Evolutionary conservation across 2,888 invertebrate genomes (phyloP).

Genomic region (Endotricha flammealis): DNA sequence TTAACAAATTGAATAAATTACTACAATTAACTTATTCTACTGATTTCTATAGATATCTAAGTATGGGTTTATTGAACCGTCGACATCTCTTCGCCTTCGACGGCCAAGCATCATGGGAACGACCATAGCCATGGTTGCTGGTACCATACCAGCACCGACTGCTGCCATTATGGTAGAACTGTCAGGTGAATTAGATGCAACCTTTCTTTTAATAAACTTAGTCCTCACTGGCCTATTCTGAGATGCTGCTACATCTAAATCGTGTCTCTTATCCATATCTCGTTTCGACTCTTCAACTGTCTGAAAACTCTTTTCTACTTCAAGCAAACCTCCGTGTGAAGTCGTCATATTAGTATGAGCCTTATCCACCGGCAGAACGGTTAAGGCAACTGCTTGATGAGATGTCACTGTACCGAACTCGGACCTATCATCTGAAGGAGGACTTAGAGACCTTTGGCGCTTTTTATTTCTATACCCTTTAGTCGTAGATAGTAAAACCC

Average conservation of each 20-base stretch:
- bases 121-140: conserved; percentile 89
- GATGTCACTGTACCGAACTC: conserved; percentile 57
- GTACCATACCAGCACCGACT: conserved; percentile 87
- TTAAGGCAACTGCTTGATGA: conserved; percentile 80
- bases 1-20: conserved; percentile 4
- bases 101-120: conserved; percentile 86
- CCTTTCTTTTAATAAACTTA: conserved; percentile 47
- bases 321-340: conserved; percentile 85
- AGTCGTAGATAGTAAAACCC: conserved; percentile 87
- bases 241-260: conserved; percentile 45
- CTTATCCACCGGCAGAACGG: conserved; percentile 85
- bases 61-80: conserved; percentile 26
- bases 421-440: conserved; percentile 34
- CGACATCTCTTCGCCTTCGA: conserved; percentile 48
- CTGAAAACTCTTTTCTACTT: conserved; percentile 85
- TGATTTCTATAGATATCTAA: conserved; percentile 38
- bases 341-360: conserved; percentile 80
- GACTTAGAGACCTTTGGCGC: conserved; percentile 59
- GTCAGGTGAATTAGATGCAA: conserved; percentile 63
- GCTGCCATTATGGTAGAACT: conserved; percentile 83
- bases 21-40: conserved; percentile 14
- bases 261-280: conserved; percentile 57
- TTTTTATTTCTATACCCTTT: conserved; percentile 83
- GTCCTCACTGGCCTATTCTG: conserved; percentile 47
- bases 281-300: conserved; percentile 81